Base-by-base conservation (phyloP, 2,888 invertebrate genomes). In the Tethea ocularis region DNA sequence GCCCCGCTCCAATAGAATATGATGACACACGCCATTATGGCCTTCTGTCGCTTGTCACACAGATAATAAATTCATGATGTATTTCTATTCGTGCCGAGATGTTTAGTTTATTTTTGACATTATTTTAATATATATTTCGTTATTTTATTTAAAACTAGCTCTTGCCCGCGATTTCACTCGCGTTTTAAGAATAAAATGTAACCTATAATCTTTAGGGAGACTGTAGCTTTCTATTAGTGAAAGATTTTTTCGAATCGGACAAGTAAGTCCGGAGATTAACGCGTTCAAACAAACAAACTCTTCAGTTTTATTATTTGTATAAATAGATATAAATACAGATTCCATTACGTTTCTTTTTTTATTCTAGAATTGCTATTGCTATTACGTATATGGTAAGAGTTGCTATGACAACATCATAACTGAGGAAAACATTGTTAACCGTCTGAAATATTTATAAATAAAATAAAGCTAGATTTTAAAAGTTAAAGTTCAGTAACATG, bases 21-120 rank as follows among this genome's bases (percentile, higher is more conserved):
- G 89, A 89, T 90, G 91, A 84, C 86, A 90, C 88, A 87, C 86
- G 88, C 86, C 85, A 89, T 84, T 82, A 85, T 71, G 78, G 78
- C 79, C 81, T 81, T 78, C 81, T 75, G 78, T 78, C 78, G 81
- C 79, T 84, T 84, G 86, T 86, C 88, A 83, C 79, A 54, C 10
- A 80, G 80, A 84, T 81, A 83, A 83, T 84, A 80, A 83, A 86
- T 86, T 81, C 81, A 82, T 85, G 79, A 82, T 82, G 78, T 78
- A 80, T 78, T 82, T 75, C 77, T 74, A 82, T 80, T 84, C 85
- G 84, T 84, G 7, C n/a, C 6, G 83, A 80, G 80, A 77, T 75
- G 75, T 79, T 84, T 79, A 78, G 77, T 75, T 78, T 82, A n/a
- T 78, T 78, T 77, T 81, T 76, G 69, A 65, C 70, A 74, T 73